Conservation (phyloP, 2,888 invertebrate genomes). For the Drosophila phalerata region DNA sequence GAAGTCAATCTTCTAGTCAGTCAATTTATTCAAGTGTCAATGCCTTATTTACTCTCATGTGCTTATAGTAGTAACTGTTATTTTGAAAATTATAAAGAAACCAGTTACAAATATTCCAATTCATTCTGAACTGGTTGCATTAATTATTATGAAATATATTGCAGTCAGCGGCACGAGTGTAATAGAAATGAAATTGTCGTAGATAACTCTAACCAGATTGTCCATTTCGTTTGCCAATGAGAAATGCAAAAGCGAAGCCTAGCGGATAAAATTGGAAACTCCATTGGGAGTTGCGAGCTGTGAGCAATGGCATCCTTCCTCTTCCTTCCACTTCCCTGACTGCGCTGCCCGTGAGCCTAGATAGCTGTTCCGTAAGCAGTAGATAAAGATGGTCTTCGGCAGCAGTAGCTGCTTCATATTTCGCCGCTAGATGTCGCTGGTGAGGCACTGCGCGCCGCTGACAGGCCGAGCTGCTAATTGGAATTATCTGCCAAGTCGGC, state of each 20-base stretch:
- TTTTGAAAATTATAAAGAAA: neutral
- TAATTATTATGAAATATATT: slow-evolving; percentile 9
- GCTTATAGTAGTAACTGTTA: neutral
- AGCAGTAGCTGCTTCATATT: slow-evolving; percentile 18
- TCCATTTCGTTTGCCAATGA: slow-evolving; percentile 22
- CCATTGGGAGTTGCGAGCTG: slow-evolving; percentile 33
- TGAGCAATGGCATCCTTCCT: slow-evolving; percentile 46
- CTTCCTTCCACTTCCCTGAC: slow-evolving; percentile 38
- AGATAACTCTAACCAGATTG: slow-evolving; percentile 31
- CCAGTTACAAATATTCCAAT: neutral
- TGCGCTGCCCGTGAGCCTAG: slow-evolving; percentile 26
- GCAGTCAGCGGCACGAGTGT: neutral
- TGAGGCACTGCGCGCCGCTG: slow-evolving; percentile 12
- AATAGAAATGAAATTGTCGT: slow-evolving; percentile 1
- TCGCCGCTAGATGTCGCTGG: slow-evolving; percentile 75
- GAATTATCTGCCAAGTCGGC: slow-evolving; percentile 73
- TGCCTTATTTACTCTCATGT: neutral
- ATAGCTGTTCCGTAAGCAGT: slow-evolving; percentile 38
- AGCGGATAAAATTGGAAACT: slow-evolving; percentile 61
- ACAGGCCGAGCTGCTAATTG: slow-evolving; percentile 24
- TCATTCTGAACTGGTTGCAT: neutral
- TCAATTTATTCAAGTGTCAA: neutral
- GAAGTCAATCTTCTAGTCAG: neutral
- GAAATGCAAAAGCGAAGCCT: slow-evolving; percentile 44
- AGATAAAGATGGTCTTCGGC: slow-evolving; percentile 52